phyloP scores from a whole-genome alignment of 2,113 vertebrate species.

The Steatornis caripensis region DNA sequence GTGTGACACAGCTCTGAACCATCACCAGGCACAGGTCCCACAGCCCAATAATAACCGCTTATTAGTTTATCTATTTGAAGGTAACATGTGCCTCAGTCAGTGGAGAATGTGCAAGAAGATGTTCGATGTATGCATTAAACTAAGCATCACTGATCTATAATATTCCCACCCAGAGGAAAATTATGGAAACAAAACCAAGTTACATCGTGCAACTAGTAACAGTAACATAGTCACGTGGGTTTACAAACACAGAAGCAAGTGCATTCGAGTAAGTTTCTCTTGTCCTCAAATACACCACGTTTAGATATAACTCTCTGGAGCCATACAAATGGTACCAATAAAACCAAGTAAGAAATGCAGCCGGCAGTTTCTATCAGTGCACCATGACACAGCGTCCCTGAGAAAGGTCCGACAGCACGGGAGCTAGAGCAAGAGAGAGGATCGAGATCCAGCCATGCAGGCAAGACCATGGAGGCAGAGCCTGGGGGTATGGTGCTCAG shows the following conservation, averaged over 20 bases:
- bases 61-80: not conserved
- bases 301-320: not conserved
- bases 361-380: not conserved
- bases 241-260: not conserved
- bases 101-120: not conserved
- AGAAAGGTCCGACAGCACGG: not conserved
- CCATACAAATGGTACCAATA: not conserved
- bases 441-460: not conserved
- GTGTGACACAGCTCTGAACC: not conserved
- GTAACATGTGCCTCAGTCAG: not conserved
- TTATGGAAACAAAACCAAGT: not conserved
- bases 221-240: not conserved
- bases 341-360: not conserved
- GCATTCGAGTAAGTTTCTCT: not conserved
- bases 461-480: not conserved
- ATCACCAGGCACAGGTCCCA: not conserved
- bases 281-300: not conserved
- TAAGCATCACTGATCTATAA: not conserved
- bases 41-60: not conserved
- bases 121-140: not conserved
- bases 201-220: not conserved
- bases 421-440: not conserved
- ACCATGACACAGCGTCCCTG: not conserved
- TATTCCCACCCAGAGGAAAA: not conserved
- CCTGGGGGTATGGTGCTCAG: not conserved